These are phyloP conservation scores for Sebastes kiyomatsui DNA, from an alignment of 2,797 vertebrate genomes.

Conservation along the genomic window DNA sequence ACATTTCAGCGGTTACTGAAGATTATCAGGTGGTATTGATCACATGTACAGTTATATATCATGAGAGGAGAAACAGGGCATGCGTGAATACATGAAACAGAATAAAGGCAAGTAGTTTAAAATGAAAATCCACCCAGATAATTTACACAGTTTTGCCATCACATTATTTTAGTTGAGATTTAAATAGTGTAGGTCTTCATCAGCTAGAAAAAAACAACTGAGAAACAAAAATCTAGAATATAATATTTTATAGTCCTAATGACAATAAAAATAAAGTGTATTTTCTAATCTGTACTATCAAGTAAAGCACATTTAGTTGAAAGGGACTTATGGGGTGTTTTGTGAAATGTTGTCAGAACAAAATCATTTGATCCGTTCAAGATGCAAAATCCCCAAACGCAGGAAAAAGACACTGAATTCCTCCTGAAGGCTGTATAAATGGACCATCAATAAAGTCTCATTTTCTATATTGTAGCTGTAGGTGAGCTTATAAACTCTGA, in stretches of 20 bases:
- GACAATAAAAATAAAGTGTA: neutral
- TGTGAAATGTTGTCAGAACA: neutral
- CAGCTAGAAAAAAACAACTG: neutral
- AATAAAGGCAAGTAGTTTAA: slow-evolving; percentile 28
- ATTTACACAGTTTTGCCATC: neutral
- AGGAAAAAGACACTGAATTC: neutral
- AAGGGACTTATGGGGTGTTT: neutral
- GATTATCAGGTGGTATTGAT: neutral
- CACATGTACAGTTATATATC: neutral
- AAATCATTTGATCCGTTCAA: neutral
- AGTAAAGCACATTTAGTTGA: neutral
- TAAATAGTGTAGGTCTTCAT: neutral
- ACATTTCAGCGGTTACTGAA: slow-evolving; percentile 1
- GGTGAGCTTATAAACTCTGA: neutral
- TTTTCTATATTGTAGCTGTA: neutral
- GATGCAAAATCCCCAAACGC: neutral
- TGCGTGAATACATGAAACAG: slow-evolving; percentile 12
- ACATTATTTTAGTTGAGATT: neutral
- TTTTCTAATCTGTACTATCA: neutral
- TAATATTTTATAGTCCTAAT: neutral
- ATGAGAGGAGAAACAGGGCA: slow-evolving; percentile 15
- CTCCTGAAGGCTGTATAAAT: neutral
- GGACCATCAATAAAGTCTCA: neutral
- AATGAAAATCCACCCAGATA: slow-evolving; percentile 4
- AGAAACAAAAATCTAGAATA: neutral